Conservation (phyloP, 2,113 vertebrate genomes). For the Pogonocichla stellata region DNA sequence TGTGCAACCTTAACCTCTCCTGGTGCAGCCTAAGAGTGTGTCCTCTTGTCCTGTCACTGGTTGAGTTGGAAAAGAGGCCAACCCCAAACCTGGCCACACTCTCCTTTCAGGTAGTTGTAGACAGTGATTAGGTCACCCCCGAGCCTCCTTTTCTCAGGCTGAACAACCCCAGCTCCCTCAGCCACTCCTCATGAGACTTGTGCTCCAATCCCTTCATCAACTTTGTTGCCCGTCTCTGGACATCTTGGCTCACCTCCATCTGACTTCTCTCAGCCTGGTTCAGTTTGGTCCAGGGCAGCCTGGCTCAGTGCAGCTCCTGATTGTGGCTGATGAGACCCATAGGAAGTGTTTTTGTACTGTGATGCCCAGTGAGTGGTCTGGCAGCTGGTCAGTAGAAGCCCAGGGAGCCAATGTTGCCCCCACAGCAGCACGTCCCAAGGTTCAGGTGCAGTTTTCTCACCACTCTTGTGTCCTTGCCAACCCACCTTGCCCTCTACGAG, state of each 20-base stretch:
- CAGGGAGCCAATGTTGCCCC: background rate
- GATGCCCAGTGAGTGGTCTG: background rate
- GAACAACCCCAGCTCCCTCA: background rate
- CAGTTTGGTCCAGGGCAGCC: fast-evolving
- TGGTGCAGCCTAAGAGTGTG: fast-evolving
- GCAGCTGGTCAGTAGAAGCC: background rate
- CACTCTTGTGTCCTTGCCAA: background rate
- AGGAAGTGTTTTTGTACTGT: fast-evolving
- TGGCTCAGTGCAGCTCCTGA: fast-evolving
- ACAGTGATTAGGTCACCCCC: background rate
- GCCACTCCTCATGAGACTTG: background rate
- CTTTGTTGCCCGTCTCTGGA: background rate
- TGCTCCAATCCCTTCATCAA: background rate
- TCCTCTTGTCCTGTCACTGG: background rate
- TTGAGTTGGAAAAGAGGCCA: background rate
- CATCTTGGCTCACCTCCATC: background rate
- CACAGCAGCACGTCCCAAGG: fast-evolving
- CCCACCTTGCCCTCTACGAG: fast-evolving
- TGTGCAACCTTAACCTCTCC: background rate
- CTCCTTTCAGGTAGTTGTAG: background rate
- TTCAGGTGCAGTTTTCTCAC: background rate
- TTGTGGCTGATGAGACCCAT: fast-evolving
- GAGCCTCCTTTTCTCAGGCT: background rate
- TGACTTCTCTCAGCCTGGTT: background rate
- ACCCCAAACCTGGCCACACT: no score